Evolutionary conservation across 2,888 invertebrate species (phyloP), one percentile per base, ranked within the genome.

Genomic region (Priocnemis perturbator): DNA sequence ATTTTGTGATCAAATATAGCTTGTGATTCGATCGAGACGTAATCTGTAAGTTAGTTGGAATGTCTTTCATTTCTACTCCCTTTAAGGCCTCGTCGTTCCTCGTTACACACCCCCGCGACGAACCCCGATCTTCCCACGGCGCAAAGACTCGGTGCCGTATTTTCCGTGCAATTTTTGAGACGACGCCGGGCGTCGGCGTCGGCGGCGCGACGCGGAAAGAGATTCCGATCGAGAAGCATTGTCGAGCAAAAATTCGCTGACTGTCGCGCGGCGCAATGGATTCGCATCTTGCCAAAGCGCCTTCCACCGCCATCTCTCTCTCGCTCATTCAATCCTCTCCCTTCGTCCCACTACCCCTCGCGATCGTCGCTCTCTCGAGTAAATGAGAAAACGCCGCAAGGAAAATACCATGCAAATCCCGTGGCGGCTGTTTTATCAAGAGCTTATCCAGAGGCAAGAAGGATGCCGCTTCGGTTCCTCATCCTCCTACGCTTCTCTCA

Each of bases 341-440:
- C 50, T 50, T 4, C 17, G 11, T 50, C 50, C 9, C 50, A 1
- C 50, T 9, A n/a, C 19, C 50, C n/a, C 17, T 2, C 17, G 11
- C 50, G 50, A 37, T 19, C 50, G 19, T 50, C 50, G 37, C 50
- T 50, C 50, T 50, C 50, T n/a, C 50, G 50, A 50, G 50, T 50
- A 50, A 50, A 50, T 59, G 71, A 69, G 64, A 71, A 69, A 60
- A 21, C 21, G 58, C 63, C 62, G 15, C 3, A 15, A 65, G 63
- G 68, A 64, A 66, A 68, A 55, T 68, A 67, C 48, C 69, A 64
- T 69, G 69, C 69, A 69, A 72, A 69, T 73, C 61, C 67, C 57
- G 58, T 55, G 58, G 55, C 59, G 59, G 59, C 60, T 60, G 59
- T 73, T 66, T 67, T 67, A 70, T 67, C 69, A 67, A 70, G 60